Evolutionary conservation across 2,797 vertebrate species (phyloP), one percentile per base, ranked within the genome.

Genomic region (Acanthurus tractus): DNA sequence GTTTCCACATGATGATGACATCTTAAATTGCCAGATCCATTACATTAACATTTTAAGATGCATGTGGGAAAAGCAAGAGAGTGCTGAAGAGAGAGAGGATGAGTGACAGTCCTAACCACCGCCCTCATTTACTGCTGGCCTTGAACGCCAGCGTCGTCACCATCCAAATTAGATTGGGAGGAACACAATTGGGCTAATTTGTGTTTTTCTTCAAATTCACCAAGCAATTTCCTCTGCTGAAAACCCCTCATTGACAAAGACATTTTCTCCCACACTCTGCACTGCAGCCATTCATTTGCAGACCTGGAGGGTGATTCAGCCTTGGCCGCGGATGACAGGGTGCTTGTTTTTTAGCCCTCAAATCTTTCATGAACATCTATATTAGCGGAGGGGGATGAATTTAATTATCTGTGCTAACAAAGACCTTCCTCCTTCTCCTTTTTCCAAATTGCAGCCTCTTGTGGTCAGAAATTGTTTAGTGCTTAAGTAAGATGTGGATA

Each of bases 161-260:
- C 54, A 55, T 67, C 74, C 72, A 90, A 91, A 92, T 90, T 90
- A 90, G 87, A 92, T 84, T 81, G 75, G 82, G 74, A 65, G 64
- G 66, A 85, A 84, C 79, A 89, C 83, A 89, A 90, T 65, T 81
- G 74, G 72, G 74, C 72, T 89, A 89, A 95, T 91, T 91, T 90
- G 83, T 92, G 91, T 94, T 94, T 93, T 91, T 71, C 86, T 80
- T 83, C 58, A 88, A 92, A 91, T 88, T 89, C 82, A 80, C 71
- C n/a, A 57, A 86, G 88, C 86, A 84, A 87, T 92, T 92, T 89
- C 86, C 87, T 83, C 74, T 5, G 25, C 49, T 85, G 82, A 88
- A 85, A 84, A 88, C 13, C 74, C 61, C 74, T 84, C 78, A 83
- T 79, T 86, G 86, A 91, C 83, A 78, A 81, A 88, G 77, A 80